phyloP scores from a whole-genome alignment of 2,797 vertebrate genomes.

The Parauchenoglanis punctatus region DNA sequence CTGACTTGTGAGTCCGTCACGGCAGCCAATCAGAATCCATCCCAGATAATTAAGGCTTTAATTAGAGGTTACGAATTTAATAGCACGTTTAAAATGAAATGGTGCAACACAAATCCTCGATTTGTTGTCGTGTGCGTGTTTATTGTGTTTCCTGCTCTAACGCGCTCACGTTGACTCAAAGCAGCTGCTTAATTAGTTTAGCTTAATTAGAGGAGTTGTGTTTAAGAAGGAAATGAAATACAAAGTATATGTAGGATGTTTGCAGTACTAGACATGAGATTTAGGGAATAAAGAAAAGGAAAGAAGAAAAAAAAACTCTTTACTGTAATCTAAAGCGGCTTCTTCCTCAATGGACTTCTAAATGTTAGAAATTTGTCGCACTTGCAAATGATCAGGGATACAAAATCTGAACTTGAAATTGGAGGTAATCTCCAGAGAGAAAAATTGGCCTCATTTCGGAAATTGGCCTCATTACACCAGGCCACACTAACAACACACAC shows the following conservation, averaged over 20 bases:
- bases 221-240: background rate
- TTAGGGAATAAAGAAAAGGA: background rate
- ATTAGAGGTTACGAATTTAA: background rate
- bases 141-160: background rate
- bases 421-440: conserved; percentile 45
- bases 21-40: background rate
- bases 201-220: background rate
- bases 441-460: conserved; percentile 48
- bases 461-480: conserved; percentile 40
- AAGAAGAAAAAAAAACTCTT: background rate
- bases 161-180: background rate
- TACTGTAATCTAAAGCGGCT: background rate
- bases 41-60: background rate
- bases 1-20: background rate
- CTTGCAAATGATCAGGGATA: conserved; percentile 26
- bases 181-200: background rate
- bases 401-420: conserved; percentile 27
- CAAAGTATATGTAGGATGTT: background rate
- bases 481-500: background rate
- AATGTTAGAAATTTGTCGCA: conserved; percentile 50
- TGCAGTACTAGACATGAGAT: background rate
- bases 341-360: background rate
- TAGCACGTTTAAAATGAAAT: background rate
- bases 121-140: background rate
- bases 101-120: background rate